Evolutionary conservation across 92 coral and sea anemone species (phyloP).

Genomic region (Desmophyllum pertusum): DNA sequence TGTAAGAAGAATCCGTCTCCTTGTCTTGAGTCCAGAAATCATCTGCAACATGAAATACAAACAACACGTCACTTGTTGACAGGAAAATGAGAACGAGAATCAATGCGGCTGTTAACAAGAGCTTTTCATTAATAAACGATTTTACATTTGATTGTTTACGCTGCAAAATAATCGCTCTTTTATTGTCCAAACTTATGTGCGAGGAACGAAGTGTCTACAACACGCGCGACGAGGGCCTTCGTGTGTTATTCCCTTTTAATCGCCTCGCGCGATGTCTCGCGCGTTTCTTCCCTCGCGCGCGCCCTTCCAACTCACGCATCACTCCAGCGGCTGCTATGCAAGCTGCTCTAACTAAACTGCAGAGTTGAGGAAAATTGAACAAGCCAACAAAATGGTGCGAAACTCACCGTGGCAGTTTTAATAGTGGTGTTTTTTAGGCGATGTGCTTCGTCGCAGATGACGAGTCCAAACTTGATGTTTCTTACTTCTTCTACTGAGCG

Average conservation of each 20-base stretch:
- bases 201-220: not conserved
- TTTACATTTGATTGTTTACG: no score
- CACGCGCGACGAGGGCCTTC: not conserved
- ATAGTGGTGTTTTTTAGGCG: constrained; percentile 90
- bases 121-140: not conserved
- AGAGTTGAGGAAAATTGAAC: not conserved
- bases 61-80: not conserved
- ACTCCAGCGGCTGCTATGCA: no score
- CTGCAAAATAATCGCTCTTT: no score
- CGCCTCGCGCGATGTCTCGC: no score
- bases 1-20: constrained; percentile 81
- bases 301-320: no score
- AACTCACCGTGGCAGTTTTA: constrained; percentile 88
- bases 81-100: no score
- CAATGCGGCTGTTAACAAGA: not conserved
- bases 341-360: not conserved
- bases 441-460: constrained; percentile 98
- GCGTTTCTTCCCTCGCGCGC: no score
- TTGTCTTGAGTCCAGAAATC: constrained; percentile 84
- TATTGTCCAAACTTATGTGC: no score
- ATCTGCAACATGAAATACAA: constrained; percentile 49
- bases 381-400: not conserved
- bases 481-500: constrained; percentile 84
- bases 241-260: no score
- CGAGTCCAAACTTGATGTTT: constrained; percentile 83